These are phyloP conservation scores for Morpho deidamia DNA, from an alignment of 2,888 invertebrate species.

Conservation along the genomic window DNA sequence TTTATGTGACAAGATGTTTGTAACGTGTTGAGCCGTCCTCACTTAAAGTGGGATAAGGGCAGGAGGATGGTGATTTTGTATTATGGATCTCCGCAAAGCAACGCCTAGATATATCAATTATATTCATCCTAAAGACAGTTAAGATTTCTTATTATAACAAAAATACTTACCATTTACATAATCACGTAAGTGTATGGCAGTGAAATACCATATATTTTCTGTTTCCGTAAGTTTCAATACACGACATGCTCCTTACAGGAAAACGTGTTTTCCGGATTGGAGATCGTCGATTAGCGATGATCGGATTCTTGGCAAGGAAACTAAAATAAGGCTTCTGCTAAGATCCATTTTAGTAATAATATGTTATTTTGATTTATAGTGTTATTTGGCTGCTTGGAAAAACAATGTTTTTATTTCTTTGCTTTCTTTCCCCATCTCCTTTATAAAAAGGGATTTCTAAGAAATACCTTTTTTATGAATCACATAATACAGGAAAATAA, in stretches of 20 bases:
- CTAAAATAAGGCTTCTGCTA: not conserved
- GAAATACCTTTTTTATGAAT: too few species aligned
- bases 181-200: not conserved
- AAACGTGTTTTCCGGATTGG: slow-evolving; percentile 22
- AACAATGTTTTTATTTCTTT: not conserved
- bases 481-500: too few species aligned
- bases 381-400: not conserved
- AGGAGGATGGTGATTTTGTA: too few species aligned
- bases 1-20: too few species aligned
- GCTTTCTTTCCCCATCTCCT: not conserved
- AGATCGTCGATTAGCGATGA: slow-evolving; percentile 45
- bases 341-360: slow-evolving; percentile 9
- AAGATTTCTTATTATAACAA: not conserved
- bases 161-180: not conserved
- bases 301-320: slow-evolving; percentile 38
- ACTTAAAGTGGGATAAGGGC: too few species aligned
- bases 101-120: too few species aligned
- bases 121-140: not conserved
- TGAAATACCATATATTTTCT: not conserved
- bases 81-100: too few species aligned
- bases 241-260: slow-evolving; percentile 10
- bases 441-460: too few species aligned
- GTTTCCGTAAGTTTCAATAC: not conserved
- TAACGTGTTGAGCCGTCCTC: too few species aligned
- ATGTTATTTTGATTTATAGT: slow-evolving; percentile 1